Evolutionary conservation across 2,113 vertebrate species (phyloP), one percentile per base, ranked within the genome.

Genomic region (Nesoenas mayeri): DNA sequence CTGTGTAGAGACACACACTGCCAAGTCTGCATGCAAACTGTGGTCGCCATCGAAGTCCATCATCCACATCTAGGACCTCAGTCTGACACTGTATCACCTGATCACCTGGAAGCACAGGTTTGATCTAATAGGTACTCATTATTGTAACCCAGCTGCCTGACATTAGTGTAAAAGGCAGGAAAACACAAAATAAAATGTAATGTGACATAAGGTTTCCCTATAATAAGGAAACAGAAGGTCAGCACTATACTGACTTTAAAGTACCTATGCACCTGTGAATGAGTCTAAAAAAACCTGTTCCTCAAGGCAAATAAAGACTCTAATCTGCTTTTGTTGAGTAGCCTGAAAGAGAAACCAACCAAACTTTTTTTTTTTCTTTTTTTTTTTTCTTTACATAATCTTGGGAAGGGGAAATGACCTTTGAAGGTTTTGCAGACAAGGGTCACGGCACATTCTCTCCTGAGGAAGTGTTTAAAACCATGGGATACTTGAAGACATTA

Each of bases 331-430:
- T 56, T 89, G 36, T 58, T 26, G 51, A 89, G 36, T 6, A 78
- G 34, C 16, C 69, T 48, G 51, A 85, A 75, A 47, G 10, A 85
- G 8, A 91, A 64, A 25, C 12, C 24, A 84, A 50, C 19, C 3
- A 18, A 34, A 20, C 9, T 72, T 26, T 40, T 50, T 34, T 62
- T 26, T 22, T 53, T 54, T n/a, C n/a, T 44, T 34, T 60, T 40
- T 29, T n/a, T 48, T 36, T 64, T 88, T 88, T 58, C 64, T 53
- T 53, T 9, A 1, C 74, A 34, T 66, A 79, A 65, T n/a, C 48
- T 73, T 83, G 71, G 48, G 57, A 94, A 95, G n/a, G 31, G 88
- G 96, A 97, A 97, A 80, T 94, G 92, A 96, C 83, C 79, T n/a
- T 3, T 40, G 6, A 81, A 91, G n/a, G 29, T 85, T 94, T 93